Evolutionary conservation across 2,113 vertebrate species (phyloP).

Genomic region (Antigone vipio): DNA sequence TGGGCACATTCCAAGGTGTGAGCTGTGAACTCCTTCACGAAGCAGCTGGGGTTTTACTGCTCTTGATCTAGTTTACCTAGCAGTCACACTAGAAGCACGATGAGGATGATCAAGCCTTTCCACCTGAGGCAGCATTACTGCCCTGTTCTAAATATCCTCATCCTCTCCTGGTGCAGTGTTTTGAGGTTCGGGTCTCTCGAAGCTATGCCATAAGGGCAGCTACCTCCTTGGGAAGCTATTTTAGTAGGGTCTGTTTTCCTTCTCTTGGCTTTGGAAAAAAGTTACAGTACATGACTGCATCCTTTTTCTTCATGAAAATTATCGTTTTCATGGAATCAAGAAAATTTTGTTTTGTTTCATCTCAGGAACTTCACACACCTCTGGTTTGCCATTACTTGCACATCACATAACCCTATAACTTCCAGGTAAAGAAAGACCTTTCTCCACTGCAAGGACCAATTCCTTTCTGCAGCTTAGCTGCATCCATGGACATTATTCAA

Average conservation of each 20-base stretch:
- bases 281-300: neutral
- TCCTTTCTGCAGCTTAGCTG: neutral
- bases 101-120: neutral
- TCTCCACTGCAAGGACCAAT: neutral
- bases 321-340: neutral
- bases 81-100: neutral
- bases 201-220: neutral
- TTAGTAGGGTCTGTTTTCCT: neutral
- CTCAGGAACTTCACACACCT: neutral
- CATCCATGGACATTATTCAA: neutral
- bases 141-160: neutral
- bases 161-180: neutral
- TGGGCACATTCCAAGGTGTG: neutral
- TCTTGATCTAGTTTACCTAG: neutral
- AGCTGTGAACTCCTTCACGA: neutral
- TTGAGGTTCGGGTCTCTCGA: neutral
- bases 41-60: neutral
- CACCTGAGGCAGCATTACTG: neutral
- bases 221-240: neutral
- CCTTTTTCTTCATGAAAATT: neutral
- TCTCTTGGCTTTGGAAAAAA: neutral
- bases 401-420: neutral
- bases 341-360: neutral
- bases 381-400: neutral
- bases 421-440: neutral